Conservation (phyloP, 2,797 vertebrate genomes). For the Gephyroberyx darwinii region DNA sequence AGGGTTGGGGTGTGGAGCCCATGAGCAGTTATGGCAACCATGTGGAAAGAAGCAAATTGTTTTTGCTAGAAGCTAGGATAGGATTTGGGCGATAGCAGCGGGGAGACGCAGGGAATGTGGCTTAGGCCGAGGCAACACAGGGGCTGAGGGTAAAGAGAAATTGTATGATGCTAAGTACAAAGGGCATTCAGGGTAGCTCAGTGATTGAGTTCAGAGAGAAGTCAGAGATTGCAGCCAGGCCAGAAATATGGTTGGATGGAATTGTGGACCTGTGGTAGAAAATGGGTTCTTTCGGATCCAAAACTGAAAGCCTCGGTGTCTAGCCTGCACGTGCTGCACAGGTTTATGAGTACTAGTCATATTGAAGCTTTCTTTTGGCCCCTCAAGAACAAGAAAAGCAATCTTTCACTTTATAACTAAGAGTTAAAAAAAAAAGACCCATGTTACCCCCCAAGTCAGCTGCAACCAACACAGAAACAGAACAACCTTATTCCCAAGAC, state of each 20-base stretch:
- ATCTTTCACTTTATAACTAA: too few relatives aligned
- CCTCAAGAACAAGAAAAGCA: too few relatives aligned
- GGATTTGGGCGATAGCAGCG: slow-evolving; percentile 34
- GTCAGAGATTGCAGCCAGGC: slow-evolving; percentile 50
- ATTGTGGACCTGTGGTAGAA: neutral
- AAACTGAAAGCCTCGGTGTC: neutral
- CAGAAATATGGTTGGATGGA: neutral
- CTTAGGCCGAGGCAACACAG: slow-evolving; percentile 19
- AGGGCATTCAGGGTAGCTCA: slow-evolving; percentile 26
- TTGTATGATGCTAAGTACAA: slow-evolving; percentile 44
- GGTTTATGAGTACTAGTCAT: too few relatives aligned
- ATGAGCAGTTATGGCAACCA: slow-evolving; percentile 32
- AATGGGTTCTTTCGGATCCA: neutral
- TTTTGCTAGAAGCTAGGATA: slow-evolving; percentile 22
- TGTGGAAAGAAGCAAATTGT: slow-evolving; percentile 48
- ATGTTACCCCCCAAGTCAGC: too few relatives aligned
- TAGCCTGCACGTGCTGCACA: too few relatives aligned
- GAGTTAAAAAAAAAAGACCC: too few relatives aligned
- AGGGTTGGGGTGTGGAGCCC: slow-evolving; percentile 23
- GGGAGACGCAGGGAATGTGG: slow-evolving; percentile 19
- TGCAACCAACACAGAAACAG: too few relatives aligned
- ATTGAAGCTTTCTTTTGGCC: too few relatives aligned
- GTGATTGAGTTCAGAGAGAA: slow-evolving; percentile 59
- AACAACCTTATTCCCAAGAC: too few relatives aligned
- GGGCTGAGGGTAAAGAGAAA: slow-evolving; percentile 32